These are phyloP conservation scores for Melanotus villosus DNA, from an alignment of 2,888 invertebrate genomes.

Conservation along the genomic window DNA sequence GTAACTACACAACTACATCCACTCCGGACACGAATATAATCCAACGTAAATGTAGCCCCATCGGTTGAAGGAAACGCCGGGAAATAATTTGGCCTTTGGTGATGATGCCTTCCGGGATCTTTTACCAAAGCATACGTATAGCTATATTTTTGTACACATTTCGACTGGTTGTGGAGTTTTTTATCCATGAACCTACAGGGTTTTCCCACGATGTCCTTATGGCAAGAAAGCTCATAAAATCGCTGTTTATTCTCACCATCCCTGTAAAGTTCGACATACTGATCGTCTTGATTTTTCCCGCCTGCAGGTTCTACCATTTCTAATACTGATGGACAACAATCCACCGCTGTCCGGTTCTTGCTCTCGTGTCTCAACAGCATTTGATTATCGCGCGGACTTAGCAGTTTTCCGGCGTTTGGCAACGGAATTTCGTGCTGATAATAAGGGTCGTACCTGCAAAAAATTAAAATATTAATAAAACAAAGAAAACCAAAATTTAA, in stretches of 20 bases:
- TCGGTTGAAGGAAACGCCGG: conserved; percentile 71
- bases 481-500: not conserved
- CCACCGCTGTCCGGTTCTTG: conserved; percentile 70
- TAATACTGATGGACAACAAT: conserved; percentile 86
- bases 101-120: conserved; percentile 69
- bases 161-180: conserved; percentile 74
- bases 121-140: conserved; percentile 88
- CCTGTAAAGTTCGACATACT: conserved; percentile 82
- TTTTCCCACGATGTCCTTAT: conserved; percentile 77
- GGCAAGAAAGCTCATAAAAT: conserved; percentile 87
- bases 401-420: conserved; percentile 66
- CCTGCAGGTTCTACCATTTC: conserved; percentile 85
- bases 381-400: conserved; percentile 77
- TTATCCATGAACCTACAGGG: conserved; percentile 83
- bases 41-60: conserved; percentile 78
- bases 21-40: conserved; percentile 86
- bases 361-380: conserved; percentile 69
- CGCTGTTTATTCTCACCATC: conserved; percentile 78
- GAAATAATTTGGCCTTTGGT: conserved; percentile 62
- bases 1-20: conserved; percentile 88
- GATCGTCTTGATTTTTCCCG: conserved; percentile 81
- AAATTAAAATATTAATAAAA: conserved; percentile 16
- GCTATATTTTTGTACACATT: conserved; percentile 87
- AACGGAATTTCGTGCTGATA: conserved; percentile 58
- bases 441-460: conserved; percentile 59